Conservation (phyloP, 2,888 invertebrate genomes). For the Bruchidius siliquastri region DNA sequence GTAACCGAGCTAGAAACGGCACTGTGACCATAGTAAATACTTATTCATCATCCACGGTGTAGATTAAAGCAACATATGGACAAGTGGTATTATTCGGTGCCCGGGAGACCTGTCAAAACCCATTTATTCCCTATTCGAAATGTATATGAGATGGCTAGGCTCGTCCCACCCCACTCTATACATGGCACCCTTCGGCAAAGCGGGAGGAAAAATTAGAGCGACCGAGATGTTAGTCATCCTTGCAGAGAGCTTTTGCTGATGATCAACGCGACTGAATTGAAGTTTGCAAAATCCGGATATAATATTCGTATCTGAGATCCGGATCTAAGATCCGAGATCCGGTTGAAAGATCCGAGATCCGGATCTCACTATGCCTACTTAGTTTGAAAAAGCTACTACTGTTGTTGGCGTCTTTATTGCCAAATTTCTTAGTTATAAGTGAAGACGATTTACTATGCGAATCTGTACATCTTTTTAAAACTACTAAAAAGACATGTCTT, state of each 20-base stretch:
- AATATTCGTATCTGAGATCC: no score
- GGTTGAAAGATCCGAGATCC: no score
- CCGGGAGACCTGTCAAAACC: slow-evolving; percentile 47
- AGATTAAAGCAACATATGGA: slow-evolving; percentile 44
- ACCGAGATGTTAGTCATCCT: neutral
- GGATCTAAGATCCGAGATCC: no score
- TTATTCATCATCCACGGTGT: slow-evolving; percentile 2
- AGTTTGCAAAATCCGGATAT: no score
- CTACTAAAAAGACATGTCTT: no score
- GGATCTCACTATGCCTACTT: no score
- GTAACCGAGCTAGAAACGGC: neutral
- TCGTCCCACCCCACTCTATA: slow-evolving; percentile 10
- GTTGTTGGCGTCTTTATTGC: no score
- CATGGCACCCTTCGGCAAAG: neutral
- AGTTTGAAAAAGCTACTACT: no score
- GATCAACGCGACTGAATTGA: neutral
- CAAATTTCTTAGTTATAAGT: no score
- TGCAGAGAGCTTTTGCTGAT: neutral
- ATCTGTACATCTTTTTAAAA: no score
- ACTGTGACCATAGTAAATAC: neutral
- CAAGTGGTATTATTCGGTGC: slow-evolving; percentile 49
- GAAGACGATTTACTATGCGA: no score
- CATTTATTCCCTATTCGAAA: slow-evolving; percentile 43
- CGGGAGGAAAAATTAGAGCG: neutral
- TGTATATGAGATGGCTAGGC: slow-evolving; percentile 30